A percentile compares a stretch with the other conserved stretches of the same genome.
phyloP scores from a whole-genome alignment of 2,797 vertebrate species.

The Periophthalmus magnuspinnatus region DNA sequence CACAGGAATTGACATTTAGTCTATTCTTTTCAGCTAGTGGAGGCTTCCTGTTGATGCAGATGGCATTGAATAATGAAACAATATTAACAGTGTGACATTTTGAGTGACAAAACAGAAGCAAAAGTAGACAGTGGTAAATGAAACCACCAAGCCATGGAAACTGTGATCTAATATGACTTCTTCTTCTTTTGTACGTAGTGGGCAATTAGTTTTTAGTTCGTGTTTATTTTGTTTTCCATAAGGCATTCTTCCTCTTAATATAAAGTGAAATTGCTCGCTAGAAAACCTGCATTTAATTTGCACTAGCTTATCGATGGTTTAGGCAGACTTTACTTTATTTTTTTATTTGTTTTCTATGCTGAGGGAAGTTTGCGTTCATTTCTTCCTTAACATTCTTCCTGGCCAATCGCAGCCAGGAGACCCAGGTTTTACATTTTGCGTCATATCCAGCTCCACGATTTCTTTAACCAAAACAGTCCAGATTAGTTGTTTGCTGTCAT shows the following conservation, averaged over 20 bases:
- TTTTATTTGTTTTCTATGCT: background rate
- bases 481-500: background rate
- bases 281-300: background rate
- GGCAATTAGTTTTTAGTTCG: background rate
- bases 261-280: background rate
- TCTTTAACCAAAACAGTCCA: background rate
- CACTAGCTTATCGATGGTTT: too few relatives aligned
- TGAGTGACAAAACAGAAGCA: slow-evolving; percentile 20
- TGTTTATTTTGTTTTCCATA: background rate
- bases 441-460: background rate
- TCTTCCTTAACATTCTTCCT: background rate
- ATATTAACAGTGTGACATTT: slow-evolving; percentile 54
- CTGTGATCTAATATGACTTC: slow-evolving; percentile 12
- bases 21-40: slow-evolving; percentile 46
- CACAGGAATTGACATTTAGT: slow-evolving; percentile 46
- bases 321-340: background rate
- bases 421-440: background rate
- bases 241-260: background rate
- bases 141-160: slow-evolving; percentile 21
- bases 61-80: slow-evolving; percentile 50
- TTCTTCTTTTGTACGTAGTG: slow-evolving; percentile 12
- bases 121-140: slow-evolving; percentile 1
- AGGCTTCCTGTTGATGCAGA: slow-evolving; percentile 57
- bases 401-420: background rate
- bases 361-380: background rate